Conservation (phyloP, 2,113 vertebrate species). For the Myodes glareolus region DNA sequence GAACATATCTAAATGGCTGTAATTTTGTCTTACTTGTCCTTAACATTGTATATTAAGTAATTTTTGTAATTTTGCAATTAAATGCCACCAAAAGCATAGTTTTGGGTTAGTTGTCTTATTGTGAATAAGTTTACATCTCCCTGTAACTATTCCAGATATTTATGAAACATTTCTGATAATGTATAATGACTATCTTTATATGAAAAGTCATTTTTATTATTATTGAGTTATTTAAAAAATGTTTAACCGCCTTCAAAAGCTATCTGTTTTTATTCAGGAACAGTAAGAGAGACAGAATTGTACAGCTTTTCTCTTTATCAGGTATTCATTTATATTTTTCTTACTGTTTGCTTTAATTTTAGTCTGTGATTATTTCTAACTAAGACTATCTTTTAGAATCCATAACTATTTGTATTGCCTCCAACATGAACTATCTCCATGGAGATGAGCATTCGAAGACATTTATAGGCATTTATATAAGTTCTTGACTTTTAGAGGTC, state of each 20-base stretch:
- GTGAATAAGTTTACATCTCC: neutral
- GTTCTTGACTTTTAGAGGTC: neutral
- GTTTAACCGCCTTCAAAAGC: conserved; percentile 36
- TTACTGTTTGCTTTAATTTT: conserved; percentile 7
- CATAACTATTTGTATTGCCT: neutral
- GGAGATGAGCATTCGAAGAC: neutral
- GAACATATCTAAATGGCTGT: neutral
- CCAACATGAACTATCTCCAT: neutral
- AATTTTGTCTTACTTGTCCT: neutral
- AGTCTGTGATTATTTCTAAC: conserved; percentile 11
- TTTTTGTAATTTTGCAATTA: conserved; percentile 19
- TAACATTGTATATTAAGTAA: neutral
- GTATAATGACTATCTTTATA: neutral
- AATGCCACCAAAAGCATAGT: neutral
- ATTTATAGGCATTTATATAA: neutral
- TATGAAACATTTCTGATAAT: neutral
- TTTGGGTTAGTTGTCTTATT: neutral
- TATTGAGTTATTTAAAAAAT: conserved; percentile 40
- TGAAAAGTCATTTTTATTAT: neutral
- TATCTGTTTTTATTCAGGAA: neutral
- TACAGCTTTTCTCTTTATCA: conserved; percentile 2
- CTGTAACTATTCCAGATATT: neutral
- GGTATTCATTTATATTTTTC: neutral
- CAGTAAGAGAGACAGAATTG: neutral
- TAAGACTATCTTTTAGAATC: neutral